Conservation (phyloP, 2,888 invertebrate genomes). For the Hyles lineata region DNA sequence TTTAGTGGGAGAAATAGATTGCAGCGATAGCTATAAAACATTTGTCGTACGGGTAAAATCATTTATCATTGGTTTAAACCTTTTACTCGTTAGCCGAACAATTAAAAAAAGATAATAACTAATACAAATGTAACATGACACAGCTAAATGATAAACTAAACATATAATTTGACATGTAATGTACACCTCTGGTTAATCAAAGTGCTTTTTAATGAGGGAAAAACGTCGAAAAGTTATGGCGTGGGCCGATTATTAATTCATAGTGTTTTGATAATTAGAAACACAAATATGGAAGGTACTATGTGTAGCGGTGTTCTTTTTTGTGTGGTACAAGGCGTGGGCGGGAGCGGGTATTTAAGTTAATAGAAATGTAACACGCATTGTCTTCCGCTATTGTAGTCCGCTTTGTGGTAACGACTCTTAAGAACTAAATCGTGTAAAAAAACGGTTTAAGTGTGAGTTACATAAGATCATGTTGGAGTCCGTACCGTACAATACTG, state of each 20-base stretch:
- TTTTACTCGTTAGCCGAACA: not conserved
- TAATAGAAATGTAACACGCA: too few relatives aligned
- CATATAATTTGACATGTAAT: not conserved
- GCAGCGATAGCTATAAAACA: too few relatives aligned
- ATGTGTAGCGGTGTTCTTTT: conserved; percentile 36
- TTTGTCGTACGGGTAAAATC: not conserved
- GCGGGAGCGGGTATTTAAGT: not conserved
- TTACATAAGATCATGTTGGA: too few relatives aligned
- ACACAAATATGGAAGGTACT: conserved; percentile 42
- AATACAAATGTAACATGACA: not conserved
- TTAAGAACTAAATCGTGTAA: too few relatives aligned
- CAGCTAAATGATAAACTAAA: not conserved
- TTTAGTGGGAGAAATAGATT: too few relatives aligned
- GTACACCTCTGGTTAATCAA: conserved; percentile 4
- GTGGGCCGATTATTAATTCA: conserved; percentile 49
- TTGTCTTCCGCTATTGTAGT: too few relatives aligned
- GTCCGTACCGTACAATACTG: too few relatives aligned
- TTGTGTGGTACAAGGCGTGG: not conserved
- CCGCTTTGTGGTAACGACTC: too few relatives aligned
- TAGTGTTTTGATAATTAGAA: conserved; percentile 48
- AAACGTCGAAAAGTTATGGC: conserved; percentile 36
- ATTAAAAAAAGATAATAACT: not conserved
- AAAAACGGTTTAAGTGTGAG: too few relatives aligned
- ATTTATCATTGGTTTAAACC: not conserved
- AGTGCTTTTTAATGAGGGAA: conserved; percentile 41